Conservation (phyloP, 2,888 invertebrate genomes). For the Fragum fragum region DNA sequence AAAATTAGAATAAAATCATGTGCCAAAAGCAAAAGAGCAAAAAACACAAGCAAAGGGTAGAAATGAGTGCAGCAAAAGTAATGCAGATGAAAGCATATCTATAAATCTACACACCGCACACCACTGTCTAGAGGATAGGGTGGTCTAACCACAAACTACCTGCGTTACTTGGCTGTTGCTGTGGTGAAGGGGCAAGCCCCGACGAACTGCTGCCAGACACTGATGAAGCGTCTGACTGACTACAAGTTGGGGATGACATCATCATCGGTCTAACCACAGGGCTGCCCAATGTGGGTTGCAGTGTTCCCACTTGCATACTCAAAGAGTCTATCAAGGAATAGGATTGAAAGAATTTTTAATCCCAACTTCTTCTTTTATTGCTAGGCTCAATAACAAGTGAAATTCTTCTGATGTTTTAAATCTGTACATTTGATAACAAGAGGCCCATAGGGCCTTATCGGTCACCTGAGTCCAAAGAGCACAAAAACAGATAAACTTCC, state of each 20-base stretch:
- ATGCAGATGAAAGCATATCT: constrained; percentile 2
- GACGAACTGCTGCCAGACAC: constrained; percentile 77
- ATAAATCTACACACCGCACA: constrained; percentile 30
- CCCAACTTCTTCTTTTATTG: no score
- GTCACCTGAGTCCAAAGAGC: no score
- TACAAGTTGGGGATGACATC: constrained; percentile 78
- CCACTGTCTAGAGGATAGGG: constrained; percentile 8
- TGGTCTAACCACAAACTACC: constrained; percentile 48
- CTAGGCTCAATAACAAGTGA: no score
- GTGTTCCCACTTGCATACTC: constrained; percentile 62
- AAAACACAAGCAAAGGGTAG: neutral
- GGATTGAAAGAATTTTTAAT: neutral
- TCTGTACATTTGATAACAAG: no score
- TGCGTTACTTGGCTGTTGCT: constrained; percentile 66
- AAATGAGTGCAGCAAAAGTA: neutral
- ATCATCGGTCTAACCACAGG: constrained; percentile 70
- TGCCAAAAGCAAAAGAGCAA: neutral
- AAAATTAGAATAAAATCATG: neutral
- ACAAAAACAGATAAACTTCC: no score
- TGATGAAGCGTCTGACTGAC: constrained; percentile 74
- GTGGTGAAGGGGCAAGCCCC: constrained; percentile 77
- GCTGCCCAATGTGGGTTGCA: constrained; percentile 70
- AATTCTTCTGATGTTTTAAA: no score
- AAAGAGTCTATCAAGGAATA: constrained; percentile 73
- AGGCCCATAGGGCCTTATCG: no score